A percentile compares a stretch with the other conserved stretches of the same genome.
Conservation (phyloP, 2,113 vertebrate species). For the Rhineura floridana region DNA sequence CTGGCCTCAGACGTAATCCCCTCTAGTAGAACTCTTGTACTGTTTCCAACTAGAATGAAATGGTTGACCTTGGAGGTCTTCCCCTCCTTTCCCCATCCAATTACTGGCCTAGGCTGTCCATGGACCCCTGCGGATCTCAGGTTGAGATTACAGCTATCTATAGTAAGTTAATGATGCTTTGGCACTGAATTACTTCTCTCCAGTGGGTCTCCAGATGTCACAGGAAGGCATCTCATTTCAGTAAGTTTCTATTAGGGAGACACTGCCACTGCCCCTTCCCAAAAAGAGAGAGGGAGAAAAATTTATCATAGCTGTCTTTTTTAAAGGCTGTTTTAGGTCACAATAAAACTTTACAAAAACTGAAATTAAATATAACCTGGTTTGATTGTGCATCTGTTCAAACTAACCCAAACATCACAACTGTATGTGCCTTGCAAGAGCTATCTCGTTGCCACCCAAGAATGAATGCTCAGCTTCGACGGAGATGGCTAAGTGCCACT, state of each 20-base stretch:
- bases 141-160: conserved; percentile 68
- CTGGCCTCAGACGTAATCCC: background rate
- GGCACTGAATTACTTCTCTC: conserved; percentile 67
- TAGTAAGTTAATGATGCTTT: conserved; percentile 74
- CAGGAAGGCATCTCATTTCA: conserved; percentile 22
- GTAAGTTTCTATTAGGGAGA: conserved; percentile 14
- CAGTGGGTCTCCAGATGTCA: conserved; percentile 67
- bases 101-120: conserved; percentile 49
- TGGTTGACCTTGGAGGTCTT: background rate
- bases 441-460: background rate
- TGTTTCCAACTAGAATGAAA: background rate
- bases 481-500: background rate
- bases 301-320: background rate
- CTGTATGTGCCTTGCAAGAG: background rate
- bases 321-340: conserved; percentile 13
- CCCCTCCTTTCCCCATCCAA: conserved; percentile 31
- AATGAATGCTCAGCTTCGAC: conserved; percentile 7
- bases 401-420: conserved; percentile 9
- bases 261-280: background rate
- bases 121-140: conserved; percentile 50
- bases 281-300: conserved; percentile 57
- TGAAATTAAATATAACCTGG: background rate
- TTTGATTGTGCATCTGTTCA: conserved; percentile 1
- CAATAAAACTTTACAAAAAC: conserved; percentile 28
- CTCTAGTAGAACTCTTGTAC: background rate